Percentiles rank a stretch among this genome's conserved stretches.
Conservation (phyloP, 2,113 vertebrate species). For the Lamprotornis superbus region DNA sequence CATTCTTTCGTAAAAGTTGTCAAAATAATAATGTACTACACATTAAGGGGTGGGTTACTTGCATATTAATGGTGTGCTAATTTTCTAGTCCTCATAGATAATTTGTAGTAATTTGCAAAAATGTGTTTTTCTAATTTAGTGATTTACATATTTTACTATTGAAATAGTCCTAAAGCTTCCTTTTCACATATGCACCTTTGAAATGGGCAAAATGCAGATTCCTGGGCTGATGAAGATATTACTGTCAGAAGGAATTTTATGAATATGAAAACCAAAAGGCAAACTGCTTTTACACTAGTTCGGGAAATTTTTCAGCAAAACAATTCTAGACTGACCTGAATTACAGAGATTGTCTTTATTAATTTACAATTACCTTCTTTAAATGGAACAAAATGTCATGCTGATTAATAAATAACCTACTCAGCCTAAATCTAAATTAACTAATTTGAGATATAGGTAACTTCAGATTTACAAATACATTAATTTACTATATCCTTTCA, state of each 20-base stretch:
- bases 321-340: neutral
- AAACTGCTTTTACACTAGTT: neutral
- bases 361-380: neutral
- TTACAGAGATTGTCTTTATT: neutral
- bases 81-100: neutral
- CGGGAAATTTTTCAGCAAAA: neutral
- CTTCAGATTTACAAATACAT: neutral
- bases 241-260: neutral
- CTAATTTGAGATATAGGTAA: neutral
- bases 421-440: neutral
- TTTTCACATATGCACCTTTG: neutral
- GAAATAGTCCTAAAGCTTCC: neutral
- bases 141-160: conserved; percentile 21
- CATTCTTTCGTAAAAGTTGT: conserved; percentile 5
- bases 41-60: neutral
- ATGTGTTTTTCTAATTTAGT: conserved; percentile 16
- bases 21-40: neutral
- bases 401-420: neutral
- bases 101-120: conserved; percentile 18
- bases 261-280: neutral
- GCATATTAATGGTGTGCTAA: conserved; percentile 6
- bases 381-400: neutral
- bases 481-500: neutral
- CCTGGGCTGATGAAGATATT: neutral
- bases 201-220: neutral